Base-by-base conservation (phyloP, 2,797 vertebrate genomes). In the Notolabrus celidotus region DNA sequence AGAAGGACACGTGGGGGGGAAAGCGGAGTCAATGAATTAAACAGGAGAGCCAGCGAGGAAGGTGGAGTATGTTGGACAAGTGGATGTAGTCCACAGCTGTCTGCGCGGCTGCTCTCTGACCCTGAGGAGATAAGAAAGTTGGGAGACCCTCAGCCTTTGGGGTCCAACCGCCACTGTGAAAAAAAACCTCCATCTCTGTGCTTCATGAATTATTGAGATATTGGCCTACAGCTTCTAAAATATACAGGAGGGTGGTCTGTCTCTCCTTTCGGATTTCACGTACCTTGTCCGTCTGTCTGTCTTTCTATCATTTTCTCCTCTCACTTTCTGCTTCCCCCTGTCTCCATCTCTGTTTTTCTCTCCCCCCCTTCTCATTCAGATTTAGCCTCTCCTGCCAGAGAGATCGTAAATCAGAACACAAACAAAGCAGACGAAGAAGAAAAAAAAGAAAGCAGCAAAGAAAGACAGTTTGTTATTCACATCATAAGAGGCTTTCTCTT, bases 141-240 rank as follows among this genome's bases (percentile, higher is more conserved):
- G 75, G 82, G 77, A 91, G 87, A 90, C 88, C 89, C 84, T 85
- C 83, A 79, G 90, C 84, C 82, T 82, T 84, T 85, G 86, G 86
- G 89, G 88, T 87, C 89, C 80, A 78, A 82, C 83, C 85, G 74
- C 71, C 72, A 74, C 74, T 74, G 79, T 80, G 60, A 64, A 63
- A 77, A 87, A 88, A 66, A 58, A 71, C 31, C 72, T 85, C 87
- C 86, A 89, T 94, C 89, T 92, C 86, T 90, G 87, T 66, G 29
- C 75, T 90, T 94, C 90, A 94, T 95, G 95, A 96, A 95, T 96
- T 95, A 96, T 94, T 95, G 93, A 95, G 90, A 92, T 93, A 91
- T 95, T 95, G 94, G 93, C 92, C 91, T 88, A 93, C 92, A 92
- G 91, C 94, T 92, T 92, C 88, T 92, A 89, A 93, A 92, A 94